Evolutionary conservation across 2,797 vertebrate genomes (phyloP), one percentile per base, ranked within the genome.

Genomic region (Enteromius argenteus): DNA sequence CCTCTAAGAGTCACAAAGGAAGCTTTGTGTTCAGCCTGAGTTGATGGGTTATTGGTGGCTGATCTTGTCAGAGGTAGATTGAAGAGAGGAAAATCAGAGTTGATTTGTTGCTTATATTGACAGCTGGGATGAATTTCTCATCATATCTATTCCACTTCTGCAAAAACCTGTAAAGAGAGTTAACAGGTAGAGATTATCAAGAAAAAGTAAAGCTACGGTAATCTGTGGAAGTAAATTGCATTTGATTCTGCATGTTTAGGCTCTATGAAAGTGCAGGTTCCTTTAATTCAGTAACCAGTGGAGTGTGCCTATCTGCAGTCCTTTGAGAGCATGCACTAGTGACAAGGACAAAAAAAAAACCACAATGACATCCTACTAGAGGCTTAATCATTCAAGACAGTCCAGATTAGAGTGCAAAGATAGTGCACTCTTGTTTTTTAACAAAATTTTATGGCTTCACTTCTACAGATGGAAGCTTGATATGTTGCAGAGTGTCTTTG

Each of bases 101-200:
- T 60, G 81, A 64, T 78, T 66, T 73, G 37, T 67, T 51, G 71
- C 60, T 66, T 79, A 37, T 60, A 62, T 30, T 49, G 76, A 80
- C 19, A 27, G 68, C 46, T 49, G 56, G 42, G 69, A 79, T 73
- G 67, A 32, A 68, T 79, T 66, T 73, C 66, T 78, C 75, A 44
- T 30, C 21, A 17, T n/a, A 15, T 32, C 9, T 71, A 35, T 32
- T 78, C 60, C 64, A 80, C 23, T 68, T 69, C 37, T 13, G 21
- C 75, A 71, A 71, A 62, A 80, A 78, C 73, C 88, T 89, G 85
- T 76, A 81, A 81, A 62, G 27, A 77, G 35, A 83, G 2, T 75
- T 35, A 53, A 79, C 39, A 35, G 10, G 23, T 51, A 44, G 37
- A 77, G n/a, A 30, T 67, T 49, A 46, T 67, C 6, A 66, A 67